Evolutionary conservation across 2,888 invertebrate species (phyloP), one percentile per base, ranked within the genome.

Genomic region (Drosophila trichaetosa): DNA sequence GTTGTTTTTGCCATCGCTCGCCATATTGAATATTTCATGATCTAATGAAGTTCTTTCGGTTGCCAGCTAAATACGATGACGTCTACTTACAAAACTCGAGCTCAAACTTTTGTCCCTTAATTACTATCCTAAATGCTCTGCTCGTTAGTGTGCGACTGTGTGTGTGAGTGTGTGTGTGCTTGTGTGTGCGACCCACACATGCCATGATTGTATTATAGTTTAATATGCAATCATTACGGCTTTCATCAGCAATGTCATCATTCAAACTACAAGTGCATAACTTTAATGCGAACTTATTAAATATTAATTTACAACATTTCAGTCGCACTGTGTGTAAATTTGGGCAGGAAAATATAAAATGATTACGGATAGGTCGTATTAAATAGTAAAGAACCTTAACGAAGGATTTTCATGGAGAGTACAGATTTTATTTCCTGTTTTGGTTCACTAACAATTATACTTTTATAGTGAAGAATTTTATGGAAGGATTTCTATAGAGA

Each of bases 11-110:
- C 57, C 69, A 63, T 54, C 53, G 64, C 65, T 59, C 85, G 91
- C 90, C 90, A 90, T 90, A 76, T 90, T 91, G 91, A 91, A 90
- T 91, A 87, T 90, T 87, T 90, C 71, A 89, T 90, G 85, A 90
- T 76, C 73, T 83, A 90, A 90, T 89, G 78, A 90, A 87, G 85
- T 86, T 86, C 82, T 86, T 83, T 73, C 73, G 89, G 77, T 77
- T 72, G 57, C 66, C 60, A 68, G 49, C 57, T 63, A 48, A 68
- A 62, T 51, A 63, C 49, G 24, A 46, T 16, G 48, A 57, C 36
- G 63, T 52, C 63, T 65, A 64, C 27, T 74, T 56, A 58, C 56
- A 63, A 73, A 53, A 71, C 56, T 57, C 51, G 21, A 49, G 29
- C 53, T 46, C 65, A 72, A 83, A 78, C 59, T 74, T 73, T 74